phyloP scores from a whole-genome alignment of 2,888 invertebrate genomes.

The Chaetoderma sp. region DNA sequence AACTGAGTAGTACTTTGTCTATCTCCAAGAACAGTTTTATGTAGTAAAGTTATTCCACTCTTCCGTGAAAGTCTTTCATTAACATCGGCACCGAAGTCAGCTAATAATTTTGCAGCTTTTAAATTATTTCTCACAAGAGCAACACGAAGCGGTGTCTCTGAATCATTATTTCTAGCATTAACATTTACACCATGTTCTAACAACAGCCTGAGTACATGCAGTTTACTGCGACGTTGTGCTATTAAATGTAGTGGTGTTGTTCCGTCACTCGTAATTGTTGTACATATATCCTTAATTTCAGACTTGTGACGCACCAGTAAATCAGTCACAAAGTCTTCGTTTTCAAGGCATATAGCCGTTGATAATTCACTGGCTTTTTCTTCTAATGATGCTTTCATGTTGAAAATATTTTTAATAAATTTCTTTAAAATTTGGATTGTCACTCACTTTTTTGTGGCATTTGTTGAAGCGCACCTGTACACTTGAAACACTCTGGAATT shows the following conservation, averaged over 20 bases:
- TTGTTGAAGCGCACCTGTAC: too few relatives aligned
- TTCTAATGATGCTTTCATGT: slow-evolving; percentile 1
- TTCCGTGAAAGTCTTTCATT: slow-evolving; percentile 47
- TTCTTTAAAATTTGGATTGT: too few relatives aligned
- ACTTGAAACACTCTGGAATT: too few relatives aligned
- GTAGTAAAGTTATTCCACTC: slow-evolving; percentile 48
- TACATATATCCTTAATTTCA: slow-evolving; percentile 44
- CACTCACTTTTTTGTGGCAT: too few relatives aligned
- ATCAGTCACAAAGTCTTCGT: slow-evolving; percentile 43
- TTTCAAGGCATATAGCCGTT: slow-evolving; percentile 39
- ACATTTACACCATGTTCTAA: slow-evolving; percentile 50
- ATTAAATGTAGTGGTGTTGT: slow-evolving; percentile 52
- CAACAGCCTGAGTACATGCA: slow-evolving; percentile 43
- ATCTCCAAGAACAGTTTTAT: slow-evolving; percentile 49
- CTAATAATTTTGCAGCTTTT: slow-evolving; percentile 44
- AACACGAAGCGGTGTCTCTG: slow-evolving; percentile 44
- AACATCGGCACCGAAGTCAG: slow-evolving; percentile 52
- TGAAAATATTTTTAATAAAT: too few relatives aligned
- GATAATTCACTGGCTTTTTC: slow-evolving; percentile 29
- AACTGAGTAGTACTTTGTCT: slow-evolving; percentile 43
- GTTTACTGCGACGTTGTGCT: slow-evolving; percentile 46
- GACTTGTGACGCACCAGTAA: slow-evolving; percentile 40
- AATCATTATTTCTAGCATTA: slow-evolving; percentile 51
- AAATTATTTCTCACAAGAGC: slow-evolving; percentile 49
- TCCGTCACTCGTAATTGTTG: slow-evolving; percentile 50